Evolutionary conservation across 2,113 vertebrate genomes (phyloP), one percentile per base, ranked within the genome.

Genomic region (Melanocharis versteri): DNA sequence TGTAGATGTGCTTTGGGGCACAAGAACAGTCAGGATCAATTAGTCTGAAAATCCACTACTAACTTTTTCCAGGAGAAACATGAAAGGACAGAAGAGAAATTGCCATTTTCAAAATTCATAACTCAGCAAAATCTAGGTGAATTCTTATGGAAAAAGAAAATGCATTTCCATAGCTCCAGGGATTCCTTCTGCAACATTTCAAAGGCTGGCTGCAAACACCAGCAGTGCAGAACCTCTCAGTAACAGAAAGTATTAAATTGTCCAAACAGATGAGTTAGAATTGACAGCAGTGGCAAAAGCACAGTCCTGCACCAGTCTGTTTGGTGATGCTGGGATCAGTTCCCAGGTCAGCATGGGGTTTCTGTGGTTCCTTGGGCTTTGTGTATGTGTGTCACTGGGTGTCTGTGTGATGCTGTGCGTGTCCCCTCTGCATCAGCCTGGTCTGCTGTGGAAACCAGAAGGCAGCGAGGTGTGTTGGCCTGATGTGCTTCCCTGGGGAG

Each of bases 391-490:
- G 39, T 47, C 57, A 44, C 26, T n/a, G 65, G 10, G 13, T 39
- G 47, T 15, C 69, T 28, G 23, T 1, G 5, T 39, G 33, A 64
- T 47, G 44, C 3, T 47, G 3, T 37, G 22, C 31, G 35, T 39
- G 21, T 24, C 61, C 42, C 30, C 23, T 33, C 24, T 45, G 39
- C 54, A 31, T 14, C 60, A 51, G 42, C 37, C 50, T 8, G 27
- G 18, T 39, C 53, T 69, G 72, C 92, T 50, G 64, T 28, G 60
- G 44, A 71, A 57, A 39, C 16, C n/a, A 5, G 4, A 54, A 16
- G 1, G 9, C 1, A 2, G 14, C 7, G 58, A 26, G 42, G 2
- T n/a, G 33, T 51, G 40, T 21, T 0, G 0, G 30, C 11, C 68
- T 69, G 12, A 7, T 21, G 47, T 33, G 22, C 28, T 71, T 56